phyloP scores from a whole-genome alignment of 2,888 invertebrate species.

The Magallana nippona region DNA sequence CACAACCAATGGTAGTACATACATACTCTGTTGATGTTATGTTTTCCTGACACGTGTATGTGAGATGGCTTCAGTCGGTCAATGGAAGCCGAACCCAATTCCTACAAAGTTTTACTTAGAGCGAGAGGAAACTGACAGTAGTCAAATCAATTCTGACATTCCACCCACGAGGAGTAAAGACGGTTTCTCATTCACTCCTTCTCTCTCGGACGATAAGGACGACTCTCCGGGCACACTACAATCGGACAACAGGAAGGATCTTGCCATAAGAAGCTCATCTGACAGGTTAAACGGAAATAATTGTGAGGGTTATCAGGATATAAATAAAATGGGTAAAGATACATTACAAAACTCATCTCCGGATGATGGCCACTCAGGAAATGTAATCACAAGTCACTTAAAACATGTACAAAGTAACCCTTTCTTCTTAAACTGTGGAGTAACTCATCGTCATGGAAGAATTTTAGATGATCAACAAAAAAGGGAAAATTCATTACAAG shows the following conservation, averaged over 20 bases:
- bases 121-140: slow-evolving; percentile 11
- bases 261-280: slow-evolving; percentile 11
- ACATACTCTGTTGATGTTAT: slow-evolving; percentile 2
- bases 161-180: slow-evolving; percentile 23
- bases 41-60: slow-evolving; percentile 51
- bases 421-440: slow-evolving; percentile 53
- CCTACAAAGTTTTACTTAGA: slow-evolving; percentile 7
- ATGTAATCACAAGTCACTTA: slow-evolving; percentile 51
- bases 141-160: background rate
- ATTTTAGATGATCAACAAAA: slow-evolving; percentile 37
- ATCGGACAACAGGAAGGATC: slow-evolving; percentile 14
- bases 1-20: background rate
- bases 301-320: slow-evolving; percentile 35
- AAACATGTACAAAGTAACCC: slow-evolving; percentile 60
- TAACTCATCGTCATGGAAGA: slow-evolving; percentile 50
- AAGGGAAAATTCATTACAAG: slow-evolving; percentile 23
- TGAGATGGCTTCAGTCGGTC: slow-evolving; percentile 61
- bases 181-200: slow-evolving; percentile 42
- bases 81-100: slow-evolving; percentile 60
- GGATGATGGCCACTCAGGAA: slow-evolving; percentile 39
- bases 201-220: slow-evolving; percentile 27
- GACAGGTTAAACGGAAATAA: slow-evolving; percentile 30
- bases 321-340: slow-evolving; percentile 39
- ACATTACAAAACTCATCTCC: slow-evolving; percentile 31
- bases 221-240: background rate